Evolutionary conservation across 2,888 invertebrate genomes (phyloP).

Genomic region (Amphiduros pacificus): DNA sequence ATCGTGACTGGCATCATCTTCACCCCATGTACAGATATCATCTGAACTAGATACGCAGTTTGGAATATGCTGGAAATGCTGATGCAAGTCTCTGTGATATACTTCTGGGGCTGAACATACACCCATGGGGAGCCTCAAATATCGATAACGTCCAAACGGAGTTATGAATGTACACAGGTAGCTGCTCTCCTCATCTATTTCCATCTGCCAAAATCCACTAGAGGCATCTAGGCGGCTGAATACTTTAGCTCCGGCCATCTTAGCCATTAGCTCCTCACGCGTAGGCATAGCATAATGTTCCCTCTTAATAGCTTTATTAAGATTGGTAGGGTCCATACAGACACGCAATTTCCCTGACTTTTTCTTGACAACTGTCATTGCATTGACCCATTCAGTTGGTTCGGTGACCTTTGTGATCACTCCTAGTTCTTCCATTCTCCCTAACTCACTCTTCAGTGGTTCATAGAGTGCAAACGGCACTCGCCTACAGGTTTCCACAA

Average conservation of each 20-base stretch:
- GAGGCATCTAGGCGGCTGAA: conserved; percentile 27
- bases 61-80: too few species aligned
- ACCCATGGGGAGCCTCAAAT: conserved; percentile 29
- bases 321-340: conserved; percentile 31
- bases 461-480: conserved; percentile 10
- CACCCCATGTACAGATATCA: neutral
- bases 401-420: conserved; percentile 23
- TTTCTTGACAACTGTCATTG: conserved; percentile 25
- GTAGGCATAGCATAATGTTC: conserved; percentile 28
- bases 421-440: conserved; percentile 12
- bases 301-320: conserved; percentile 28
- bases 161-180: conserved; percentile 26
- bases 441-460: conserved; percentile 23
- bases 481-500: conserved; percentile 13
- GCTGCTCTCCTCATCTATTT: conserved; percentile 27
- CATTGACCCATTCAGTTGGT: conserved; percentile 32
- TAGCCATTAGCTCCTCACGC: conserved; percentile 29
- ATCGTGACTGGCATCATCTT: neutral
- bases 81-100: too few species aligned
- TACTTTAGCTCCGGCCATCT: conserved; percentile 20
- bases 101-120: too few species aligned
- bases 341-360: conserved; percentile 26
- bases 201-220: conserved; percentile 28
- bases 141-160: conserved; percentile 27
- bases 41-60: too few species aligned